Evolutionary conservation across 2,797 vertebrate genomes (phyloP).

Genomic region (Iguana delicatissima): DNA sequence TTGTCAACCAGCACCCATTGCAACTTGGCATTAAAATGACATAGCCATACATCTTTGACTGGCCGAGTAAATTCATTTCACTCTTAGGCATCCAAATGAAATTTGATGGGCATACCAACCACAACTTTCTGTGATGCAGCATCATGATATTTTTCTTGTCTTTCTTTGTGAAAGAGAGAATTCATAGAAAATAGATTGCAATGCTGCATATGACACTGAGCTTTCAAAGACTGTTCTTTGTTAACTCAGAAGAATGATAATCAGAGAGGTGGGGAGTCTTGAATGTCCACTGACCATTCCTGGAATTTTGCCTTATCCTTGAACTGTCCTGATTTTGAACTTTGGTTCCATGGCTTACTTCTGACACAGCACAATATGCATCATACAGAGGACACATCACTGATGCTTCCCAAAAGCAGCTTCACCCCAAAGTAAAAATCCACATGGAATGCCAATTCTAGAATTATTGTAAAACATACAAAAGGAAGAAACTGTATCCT

Average conservation of each 20-base stretch:
- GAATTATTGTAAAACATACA: not conserved
- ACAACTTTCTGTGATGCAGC: not conserved
- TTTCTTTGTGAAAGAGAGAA: not conserved
- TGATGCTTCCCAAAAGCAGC: not conserved
- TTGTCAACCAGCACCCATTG: no score
- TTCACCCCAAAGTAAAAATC: not conserved
- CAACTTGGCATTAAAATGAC: not conserved
- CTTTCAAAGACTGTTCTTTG: not conserved
- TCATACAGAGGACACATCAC: no score
- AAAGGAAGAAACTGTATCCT: not conserved
- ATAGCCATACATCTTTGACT: not conserved
- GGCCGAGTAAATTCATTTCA: not conserved
- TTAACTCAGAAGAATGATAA: no score
- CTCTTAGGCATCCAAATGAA: not conserved
- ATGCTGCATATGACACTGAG: not conserved
- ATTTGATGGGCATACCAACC: not conserved
- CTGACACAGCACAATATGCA: no score
- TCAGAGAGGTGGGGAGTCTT: not conserved
- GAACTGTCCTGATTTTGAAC: not conserved
- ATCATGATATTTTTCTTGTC: no score
- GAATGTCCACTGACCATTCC: not conserved
- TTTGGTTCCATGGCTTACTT: not conserved
- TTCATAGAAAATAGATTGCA: not conserved
- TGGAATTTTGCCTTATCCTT: not conserved
- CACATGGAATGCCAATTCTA: not conserved